Conservation (phyloP, 2,797 vertebrate species). For the Florisuga fusca region DNA sequence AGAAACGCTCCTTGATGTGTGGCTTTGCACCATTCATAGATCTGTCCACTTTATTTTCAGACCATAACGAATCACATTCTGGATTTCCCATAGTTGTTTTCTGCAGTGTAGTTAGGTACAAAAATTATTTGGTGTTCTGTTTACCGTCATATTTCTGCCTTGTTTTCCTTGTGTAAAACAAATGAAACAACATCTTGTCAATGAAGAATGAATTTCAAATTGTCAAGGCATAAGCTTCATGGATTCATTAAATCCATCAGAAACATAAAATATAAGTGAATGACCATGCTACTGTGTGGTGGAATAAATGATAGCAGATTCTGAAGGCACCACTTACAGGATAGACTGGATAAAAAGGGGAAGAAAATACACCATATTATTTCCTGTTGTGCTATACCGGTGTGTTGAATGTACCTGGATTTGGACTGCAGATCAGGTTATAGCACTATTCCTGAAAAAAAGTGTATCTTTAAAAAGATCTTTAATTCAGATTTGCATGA, state of each 20-base stretch:
- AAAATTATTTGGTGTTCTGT: accelerated
- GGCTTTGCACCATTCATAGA: background rate
- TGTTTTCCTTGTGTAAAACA: background rate
- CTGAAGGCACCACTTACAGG: background rate
- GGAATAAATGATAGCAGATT: background rate
- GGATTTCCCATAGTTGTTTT: background rate
- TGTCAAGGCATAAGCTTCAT: background rate
- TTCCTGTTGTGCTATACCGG: background rate
- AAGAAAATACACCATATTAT: background rate
- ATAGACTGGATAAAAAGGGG: background rate
- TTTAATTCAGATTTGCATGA: background rate
- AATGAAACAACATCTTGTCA: background rate
- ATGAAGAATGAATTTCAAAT: background rate
- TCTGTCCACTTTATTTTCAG: background rate
- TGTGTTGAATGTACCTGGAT: background rate
- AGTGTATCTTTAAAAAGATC: background rate
- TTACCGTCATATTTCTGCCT: background rate
- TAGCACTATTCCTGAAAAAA: background rate
- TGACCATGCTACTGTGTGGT: background rate
- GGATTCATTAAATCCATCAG: background rate
- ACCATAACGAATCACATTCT: background rate
- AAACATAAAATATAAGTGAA: background rate
- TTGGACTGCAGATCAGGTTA: background rate
- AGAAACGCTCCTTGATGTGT: background rate
- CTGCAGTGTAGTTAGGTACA: accelerated